These are phyloP conservation scores for Leptobrachium ailaonicum DNA, from an alignment of 2,113 vertebrate species.

Conservation along the genomic window DNA sequence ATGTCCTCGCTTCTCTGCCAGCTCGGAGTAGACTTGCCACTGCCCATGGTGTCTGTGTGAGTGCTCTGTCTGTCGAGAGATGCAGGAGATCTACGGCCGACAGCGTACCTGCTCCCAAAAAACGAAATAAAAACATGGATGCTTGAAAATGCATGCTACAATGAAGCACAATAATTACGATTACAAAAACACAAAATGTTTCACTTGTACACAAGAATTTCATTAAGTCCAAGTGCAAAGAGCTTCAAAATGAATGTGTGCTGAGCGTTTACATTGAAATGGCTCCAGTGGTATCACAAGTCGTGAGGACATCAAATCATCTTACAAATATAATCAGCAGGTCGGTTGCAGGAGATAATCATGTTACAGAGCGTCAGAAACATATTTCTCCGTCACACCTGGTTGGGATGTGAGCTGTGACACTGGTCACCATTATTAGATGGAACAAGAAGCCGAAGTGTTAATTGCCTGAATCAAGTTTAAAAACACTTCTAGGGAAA, in stretches of 20 bases:
- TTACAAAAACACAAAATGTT: too few species aligned
- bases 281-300: neutral
- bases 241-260: neutral
- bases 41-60: conserved; percentile 72
- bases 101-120: conserved; percentile 79
- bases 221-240: too few species aligned
- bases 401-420: neutral
- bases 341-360: neutral
- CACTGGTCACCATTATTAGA: conserved; percentile 7
- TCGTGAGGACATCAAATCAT: neutral
- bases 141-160: too few species aligned
- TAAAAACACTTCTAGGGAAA: too few species aligned
- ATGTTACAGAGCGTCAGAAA: neutral
- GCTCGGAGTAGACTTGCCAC: conserved; percentile 79
- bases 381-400: conserved; percentile 10
- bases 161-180: too few species aligned
- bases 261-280: neutral
- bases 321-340: neutral
- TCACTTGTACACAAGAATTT: too few species aligned
- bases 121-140: too few species aligned
- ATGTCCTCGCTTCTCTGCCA: conserved; percentile 82
- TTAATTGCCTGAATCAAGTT: neutral
- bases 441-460: neutral
- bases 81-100: conserved; percentile 83
- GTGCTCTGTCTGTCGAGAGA: conserved; percentile 79